These are phyloP conservation scores for Rhizomys pruinosus DNA, from an alignment of 2,113 vertebrate species.

Conservation along the genomic window DNA sequence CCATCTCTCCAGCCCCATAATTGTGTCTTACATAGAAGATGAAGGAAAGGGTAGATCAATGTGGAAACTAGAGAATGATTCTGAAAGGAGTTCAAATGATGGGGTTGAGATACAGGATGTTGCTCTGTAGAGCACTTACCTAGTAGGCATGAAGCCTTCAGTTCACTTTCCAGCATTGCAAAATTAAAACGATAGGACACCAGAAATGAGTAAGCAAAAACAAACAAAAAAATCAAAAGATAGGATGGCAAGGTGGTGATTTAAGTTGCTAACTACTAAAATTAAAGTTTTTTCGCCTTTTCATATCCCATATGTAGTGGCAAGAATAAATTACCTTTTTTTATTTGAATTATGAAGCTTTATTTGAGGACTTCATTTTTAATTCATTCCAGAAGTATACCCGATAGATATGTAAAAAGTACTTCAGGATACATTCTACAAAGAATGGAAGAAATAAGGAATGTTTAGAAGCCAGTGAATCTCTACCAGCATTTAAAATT, in stretches of 20 bases:
- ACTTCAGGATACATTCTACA: neutral
- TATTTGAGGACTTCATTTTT: constrained; percentile 62
- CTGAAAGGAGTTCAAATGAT: neutral
- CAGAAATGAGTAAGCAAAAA: neutral
- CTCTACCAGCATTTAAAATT: neutral
- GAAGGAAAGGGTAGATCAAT: neutral
- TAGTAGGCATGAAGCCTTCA: neutral
- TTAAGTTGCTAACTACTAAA: constrained; percentile 18
- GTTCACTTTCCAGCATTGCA: neutral
- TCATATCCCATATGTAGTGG: neutral
- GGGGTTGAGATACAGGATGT: neutral
- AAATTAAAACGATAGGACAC: neutral
- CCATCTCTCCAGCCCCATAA: too few species aligned
- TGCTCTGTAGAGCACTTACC: neutral
- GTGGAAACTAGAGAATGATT: neutral
- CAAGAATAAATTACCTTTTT: constrained; percentile 38
- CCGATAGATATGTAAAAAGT: neutral
- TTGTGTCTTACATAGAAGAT: constrained; percentile 18
- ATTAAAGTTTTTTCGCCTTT: neutral
- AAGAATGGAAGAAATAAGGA: neutral
- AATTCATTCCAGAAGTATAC: constrained; percentile 29
- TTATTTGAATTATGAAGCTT: constrained; percentile 59
- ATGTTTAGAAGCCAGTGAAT: constrained; percentile 44
- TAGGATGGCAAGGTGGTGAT: neutral
- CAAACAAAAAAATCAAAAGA: neutral